These are phyloP conservation scores for Pampusana beccarii DNA, from an alignment of 2,113 vertebrate genomes.

Conservation along the genomic window DNA sequence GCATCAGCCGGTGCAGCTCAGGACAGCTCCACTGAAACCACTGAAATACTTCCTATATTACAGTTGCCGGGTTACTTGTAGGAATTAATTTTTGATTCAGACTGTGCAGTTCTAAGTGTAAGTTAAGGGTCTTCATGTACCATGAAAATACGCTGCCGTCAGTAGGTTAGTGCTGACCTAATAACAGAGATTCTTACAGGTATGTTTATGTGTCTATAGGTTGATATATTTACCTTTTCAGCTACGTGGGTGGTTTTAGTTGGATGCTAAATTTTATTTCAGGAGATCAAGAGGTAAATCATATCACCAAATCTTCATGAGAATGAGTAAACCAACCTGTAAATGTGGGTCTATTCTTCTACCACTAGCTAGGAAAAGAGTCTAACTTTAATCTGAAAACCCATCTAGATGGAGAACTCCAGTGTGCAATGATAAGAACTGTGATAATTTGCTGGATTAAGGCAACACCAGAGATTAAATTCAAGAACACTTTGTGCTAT, in stretches of 20 bases:
- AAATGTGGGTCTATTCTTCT: background rate
- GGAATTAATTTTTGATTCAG: background rate
- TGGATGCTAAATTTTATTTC: background rate
- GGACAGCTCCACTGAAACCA: background rate
- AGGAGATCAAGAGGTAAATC: background rate
- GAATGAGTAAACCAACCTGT: background rate
- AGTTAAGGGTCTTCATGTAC: background rate
- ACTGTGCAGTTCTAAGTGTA: background rate
- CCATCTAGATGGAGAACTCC: background rate
- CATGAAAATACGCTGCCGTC: background rate
- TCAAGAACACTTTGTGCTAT: background rate
- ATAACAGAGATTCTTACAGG: background rate
- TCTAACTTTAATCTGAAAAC: background rate
- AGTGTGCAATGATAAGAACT: background rate
- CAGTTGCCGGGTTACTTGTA: background rate
- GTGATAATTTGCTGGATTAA: background rate
- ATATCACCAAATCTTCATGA: background rate
- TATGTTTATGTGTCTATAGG: background rate
- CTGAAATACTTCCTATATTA: background rate
- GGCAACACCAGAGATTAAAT: background rate
- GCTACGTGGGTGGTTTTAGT: background rate
- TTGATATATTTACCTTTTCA: background rate
- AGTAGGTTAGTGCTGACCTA: background rate
- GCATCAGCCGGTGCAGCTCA: background rate
- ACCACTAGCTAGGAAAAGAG: background rate